phyloP scores from a whole-genome alignment of 2,888 invertebrate species.

The Helobdella robusta region DNA sequence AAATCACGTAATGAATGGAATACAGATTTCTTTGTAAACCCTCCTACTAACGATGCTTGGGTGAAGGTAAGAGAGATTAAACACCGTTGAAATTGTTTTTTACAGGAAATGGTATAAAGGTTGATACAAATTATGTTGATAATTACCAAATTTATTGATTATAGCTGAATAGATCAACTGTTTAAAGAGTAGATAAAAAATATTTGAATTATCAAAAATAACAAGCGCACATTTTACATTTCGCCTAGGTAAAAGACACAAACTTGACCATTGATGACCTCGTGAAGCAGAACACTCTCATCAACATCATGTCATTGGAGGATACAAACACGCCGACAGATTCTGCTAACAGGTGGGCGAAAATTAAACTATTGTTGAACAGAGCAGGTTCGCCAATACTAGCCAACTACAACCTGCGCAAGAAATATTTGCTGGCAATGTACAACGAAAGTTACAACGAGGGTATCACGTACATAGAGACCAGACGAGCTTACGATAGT shows the following conservation, averaged over 20 bases:
- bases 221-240: not conserved
- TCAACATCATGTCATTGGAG: slow-evolving; percentile 27
- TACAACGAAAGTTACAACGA: slow-evolving; percentile 26
- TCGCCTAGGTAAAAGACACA: slow-evolving; percentile 5
- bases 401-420: slow-evolving; percentile 30
- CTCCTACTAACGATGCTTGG: slow-evolving; percentile 27
- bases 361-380: slow-evolving; percentile 32
- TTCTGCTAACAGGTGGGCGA: slow-evolving; percentile 28
- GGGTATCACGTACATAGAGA: slow-evolving; percentile 33
- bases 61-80: too few relatives aligned
- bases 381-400: slow-evolving; percentile 28
- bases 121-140: too few relatives aligned
- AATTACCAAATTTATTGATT: too few relatives aligned
- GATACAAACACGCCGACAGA: slow-evolving; percentile 32
- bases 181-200: too few relatives aligned
- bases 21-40: slow-evolving; percentile 31
- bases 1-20: slow-evolving; percentile 22
- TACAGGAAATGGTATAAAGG: too few relatives aligned
- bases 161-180: too few relatives aligned
- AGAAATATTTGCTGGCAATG: slow-evolving; percentile 25
- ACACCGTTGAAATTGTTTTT: too few relatives aligned
- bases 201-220: not conserved
- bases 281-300: slow-evolving; percentile 27
- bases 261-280: slow-evolving; percentile 28
- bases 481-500: slow-evolving; percentile 26